Conservation (phyloP, 2,797 vertebrate species). For the Zenarchopterus dispar region DNA sequence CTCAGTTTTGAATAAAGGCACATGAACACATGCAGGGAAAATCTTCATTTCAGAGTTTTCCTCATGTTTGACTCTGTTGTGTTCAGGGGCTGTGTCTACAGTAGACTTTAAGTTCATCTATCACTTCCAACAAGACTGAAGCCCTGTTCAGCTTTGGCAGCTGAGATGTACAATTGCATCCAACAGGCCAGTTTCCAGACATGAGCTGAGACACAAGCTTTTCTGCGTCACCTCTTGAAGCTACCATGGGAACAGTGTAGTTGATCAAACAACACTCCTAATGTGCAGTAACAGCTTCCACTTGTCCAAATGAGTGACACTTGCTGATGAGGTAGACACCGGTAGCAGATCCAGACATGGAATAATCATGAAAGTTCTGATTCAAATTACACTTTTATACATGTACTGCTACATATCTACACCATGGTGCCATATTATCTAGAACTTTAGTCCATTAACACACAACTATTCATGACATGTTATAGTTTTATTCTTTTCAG, state of each 20-base stretch:
- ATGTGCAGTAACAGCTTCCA: conserved; percentile 21
- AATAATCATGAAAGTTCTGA: background rate
- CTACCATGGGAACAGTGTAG: conserved; percentile 43
- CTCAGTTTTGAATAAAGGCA: no score
- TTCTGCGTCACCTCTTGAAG: conserved; percentile 43
- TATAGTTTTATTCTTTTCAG: no score
- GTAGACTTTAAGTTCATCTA: conserved; percentile 22
- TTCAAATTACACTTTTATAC: background rate
- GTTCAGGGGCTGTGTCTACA: conserved; percentile 17
- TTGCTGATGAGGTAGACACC: conserved; percentile 17
- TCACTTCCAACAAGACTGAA: conserved; percentile 59
- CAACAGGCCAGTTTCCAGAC: conserved; percentile 61
- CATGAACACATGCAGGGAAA: no score
- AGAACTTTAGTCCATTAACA: no score
- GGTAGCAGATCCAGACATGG: background rate
- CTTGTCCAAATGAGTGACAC: conserved; percentile 16
- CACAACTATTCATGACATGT: no score
- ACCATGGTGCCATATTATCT: no score
- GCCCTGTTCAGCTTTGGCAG: conserved; percentile 37
- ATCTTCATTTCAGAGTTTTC: background rate
- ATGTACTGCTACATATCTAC: background rate
- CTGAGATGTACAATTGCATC: conserved; percentile 29
- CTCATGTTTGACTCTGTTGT: background rate
- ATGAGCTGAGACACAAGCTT: conserved; percentile 33
- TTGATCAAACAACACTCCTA: conserved; percentile 39